Evolutionary conservation across 2,113 vertebrate species (phyloP).

Genomic region (Seriola aureovittata): DNA sequence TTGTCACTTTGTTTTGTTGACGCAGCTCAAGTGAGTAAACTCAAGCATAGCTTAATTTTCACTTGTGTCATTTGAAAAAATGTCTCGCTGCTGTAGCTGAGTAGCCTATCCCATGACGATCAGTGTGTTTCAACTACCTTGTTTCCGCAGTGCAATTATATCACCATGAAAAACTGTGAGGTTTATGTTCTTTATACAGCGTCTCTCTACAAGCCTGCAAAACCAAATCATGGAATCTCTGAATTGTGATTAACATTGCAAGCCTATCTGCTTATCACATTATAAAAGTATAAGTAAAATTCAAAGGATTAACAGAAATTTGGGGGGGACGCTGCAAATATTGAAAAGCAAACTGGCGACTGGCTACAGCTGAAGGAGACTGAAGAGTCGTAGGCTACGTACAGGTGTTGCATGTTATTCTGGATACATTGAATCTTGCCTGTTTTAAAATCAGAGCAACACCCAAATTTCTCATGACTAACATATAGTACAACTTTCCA

Average conservation of each 20-base stretch:
- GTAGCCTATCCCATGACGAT: not conserved
- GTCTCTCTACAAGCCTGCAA: not conserved
- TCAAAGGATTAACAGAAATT: not conserved
- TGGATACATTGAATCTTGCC: no score
- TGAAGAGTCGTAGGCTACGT: no score
- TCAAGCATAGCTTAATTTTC: constrained; percentile 4
- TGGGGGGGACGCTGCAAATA: not conserved
- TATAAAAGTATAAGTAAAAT: not conserved
- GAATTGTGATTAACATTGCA: not conserved
- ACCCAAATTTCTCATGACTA: constrained; percentile 16
- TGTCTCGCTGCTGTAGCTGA: not conserved
- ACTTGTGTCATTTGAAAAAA: constrained; percentile 24
- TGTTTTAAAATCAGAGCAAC: constrained; percentile 33
- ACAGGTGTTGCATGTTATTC: no score
- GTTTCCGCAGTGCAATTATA: not conserved
- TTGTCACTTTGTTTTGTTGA: constrained; percentile 32
- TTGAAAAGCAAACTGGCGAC: not conserved
- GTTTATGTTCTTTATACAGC: not conserved
- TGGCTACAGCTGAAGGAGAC: no score
- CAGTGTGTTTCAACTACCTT: not conserved
- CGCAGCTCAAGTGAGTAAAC: constrained; percentile 18
- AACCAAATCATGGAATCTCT: not conserved
- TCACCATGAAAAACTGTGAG: not conserved
- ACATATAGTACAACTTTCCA: constrained; percentile 34
- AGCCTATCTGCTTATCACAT: not conserved